Evolutionary conservation across 1,140 invertebrate species (phyloP).

Genomic region (Eumaeus atala): DNA sequence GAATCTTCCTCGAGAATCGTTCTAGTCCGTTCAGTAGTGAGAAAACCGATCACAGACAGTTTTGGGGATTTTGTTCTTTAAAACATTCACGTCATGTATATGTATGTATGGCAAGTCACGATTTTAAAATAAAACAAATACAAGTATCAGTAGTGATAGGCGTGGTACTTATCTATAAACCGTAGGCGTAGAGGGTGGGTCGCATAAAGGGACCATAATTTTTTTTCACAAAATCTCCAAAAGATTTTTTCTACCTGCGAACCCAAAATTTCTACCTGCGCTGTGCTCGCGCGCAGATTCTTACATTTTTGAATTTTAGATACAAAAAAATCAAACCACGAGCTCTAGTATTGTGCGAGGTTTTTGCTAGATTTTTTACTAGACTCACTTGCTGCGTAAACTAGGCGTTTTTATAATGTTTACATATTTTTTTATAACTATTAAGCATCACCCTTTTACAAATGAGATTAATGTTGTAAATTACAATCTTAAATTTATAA

Average conservation of each 20-base stretch:
- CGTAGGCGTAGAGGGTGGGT: slow-evolving; percentile 61
- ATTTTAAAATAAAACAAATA: too few species aligned
- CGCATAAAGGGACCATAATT: slow-evolving; percentile 48
- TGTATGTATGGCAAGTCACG: too few species aligned
- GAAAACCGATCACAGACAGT: too few species aligned
- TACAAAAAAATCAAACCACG: slow-evolving; percentile 34
- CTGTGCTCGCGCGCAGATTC: slow-evolving; percentile 50
- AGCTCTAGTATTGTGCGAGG: slow-evolving; percentile 34
- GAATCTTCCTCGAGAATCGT: too few species aligned
- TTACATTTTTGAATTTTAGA: slow-evolving; percentile 37
- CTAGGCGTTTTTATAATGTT: slow-evolving; percentile 12
- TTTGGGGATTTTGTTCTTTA: too few species aligned
- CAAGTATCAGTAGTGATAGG: background rate
- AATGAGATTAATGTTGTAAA: background rate
- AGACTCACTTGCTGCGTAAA: slow-evolving; percentile 45
- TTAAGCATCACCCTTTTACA: slow-evolving; percentile 3
- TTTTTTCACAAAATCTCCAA: slow-evolving; percentile 53
- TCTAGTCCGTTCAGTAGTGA: too few species aligned
- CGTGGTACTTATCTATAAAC: slow-evolving; percentile 21
- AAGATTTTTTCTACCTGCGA: slow-evolving; percentile 67
- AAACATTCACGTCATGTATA: too few species aligned
- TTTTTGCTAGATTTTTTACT: slow-evolving; percentile 56
- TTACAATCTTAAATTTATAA: too few species aligned
- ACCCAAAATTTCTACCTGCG: slow-evolving; percentile 52
- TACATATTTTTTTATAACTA: slow-evolving; percentile 10